These are phyloP conservation scores for Acrossocheilus wenchowensis DNA, from an alignment of 2,797 vertebrate genomes.

Conservation along the genomic window DNA sequence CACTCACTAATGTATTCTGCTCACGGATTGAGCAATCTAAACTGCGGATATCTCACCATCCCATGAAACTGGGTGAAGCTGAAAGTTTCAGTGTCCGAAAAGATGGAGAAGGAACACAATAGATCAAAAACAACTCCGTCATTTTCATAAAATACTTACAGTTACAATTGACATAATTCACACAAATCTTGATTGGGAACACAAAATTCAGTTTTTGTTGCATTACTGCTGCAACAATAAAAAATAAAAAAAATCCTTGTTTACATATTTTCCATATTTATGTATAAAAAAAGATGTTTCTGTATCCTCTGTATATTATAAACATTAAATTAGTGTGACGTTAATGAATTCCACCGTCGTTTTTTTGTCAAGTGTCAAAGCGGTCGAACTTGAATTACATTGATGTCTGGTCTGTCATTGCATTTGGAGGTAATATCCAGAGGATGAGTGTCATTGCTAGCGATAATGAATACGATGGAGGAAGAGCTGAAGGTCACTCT, in stretches of 20 bases:
- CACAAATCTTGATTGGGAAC: neutral
- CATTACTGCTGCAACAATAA: neutral
- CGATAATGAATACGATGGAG: conserved; percentile 93
- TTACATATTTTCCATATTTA: neutral
- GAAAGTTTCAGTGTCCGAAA: conserved; percentile 1
- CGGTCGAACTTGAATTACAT: conserved; percentile 87
- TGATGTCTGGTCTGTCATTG: conserved; percentile 68
- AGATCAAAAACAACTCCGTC: neutral
- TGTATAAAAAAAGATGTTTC: neutral
- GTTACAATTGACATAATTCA: neutral
- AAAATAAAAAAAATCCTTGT: neutral
- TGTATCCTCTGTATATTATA: conserved; percentile 3
- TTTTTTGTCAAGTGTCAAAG: conserved; percentile 69
- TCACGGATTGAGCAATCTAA: neutral
- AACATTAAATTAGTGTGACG: neutral
- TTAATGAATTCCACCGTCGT: neutral
- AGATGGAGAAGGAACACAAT: neutral
- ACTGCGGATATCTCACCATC: conserved; percentile 5
- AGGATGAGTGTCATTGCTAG: conserved; percentile 82
- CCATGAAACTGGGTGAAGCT: neutral
- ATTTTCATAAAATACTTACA: neutral
- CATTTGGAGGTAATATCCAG: conserved; percentile 74
- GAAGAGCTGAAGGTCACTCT: conserved; percentile 93
- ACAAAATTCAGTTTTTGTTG: neutral
- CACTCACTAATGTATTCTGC: conserved; percentile 25